Base-by-base conservation (phyloP, 2,113 vertebrate species). In the Strix uralensis region DNA sequence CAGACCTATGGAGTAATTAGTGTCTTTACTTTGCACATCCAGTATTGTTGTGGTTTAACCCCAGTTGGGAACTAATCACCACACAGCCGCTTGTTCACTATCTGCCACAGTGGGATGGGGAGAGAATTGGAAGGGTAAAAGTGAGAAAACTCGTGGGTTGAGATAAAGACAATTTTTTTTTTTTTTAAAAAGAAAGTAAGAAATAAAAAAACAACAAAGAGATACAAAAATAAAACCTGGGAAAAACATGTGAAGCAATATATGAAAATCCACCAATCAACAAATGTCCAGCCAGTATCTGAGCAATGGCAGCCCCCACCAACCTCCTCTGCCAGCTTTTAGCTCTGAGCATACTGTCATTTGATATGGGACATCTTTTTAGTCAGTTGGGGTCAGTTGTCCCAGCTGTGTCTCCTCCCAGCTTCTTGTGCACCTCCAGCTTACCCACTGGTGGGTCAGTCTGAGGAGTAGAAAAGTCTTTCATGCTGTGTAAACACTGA, bases 341-440 rank as follows among this genome's bases (percentile, higher is more conserved):
- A 26, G 26, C 3, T 1, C 25, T 67, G 11, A 61, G 11, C 19
- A 38, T 3, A 2, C 2, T 34, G 13, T n/a, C 15, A 46, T 34
- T 25, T 54, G 2, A 1, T 30, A 9, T 40, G 25, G 6, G 13
- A 30, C n/a, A 66, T n/a, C 6, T 9, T 10, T 34, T 46, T 46
- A 29, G 32, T 47, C 19, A 29, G 5, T 4, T 83, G 34, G 9
- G 18, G 8, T 72, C 65, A n/a, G 4, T 15, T 61, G 14, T 54
- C 16, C 10, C 13, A 17, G 7, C 11, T 58, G 7, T 46, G 38
- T 26, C 5, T 11, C 27, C 13, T 80, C 23, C 5, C 14, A 47
- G 0, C 9, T 55, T 49, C n/a, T 74, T 55, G 10, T 42, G 69
- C 21, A 62, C 2, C 3, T 5, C 11, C 26, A 55, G 21, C 12